A percentile compares a stretch with the other conserved stretches of the same genome.
Evolutionary conservation across 2,113 vertebrate species (phyloP).

Genomic region (Turnix velox): DNA sequence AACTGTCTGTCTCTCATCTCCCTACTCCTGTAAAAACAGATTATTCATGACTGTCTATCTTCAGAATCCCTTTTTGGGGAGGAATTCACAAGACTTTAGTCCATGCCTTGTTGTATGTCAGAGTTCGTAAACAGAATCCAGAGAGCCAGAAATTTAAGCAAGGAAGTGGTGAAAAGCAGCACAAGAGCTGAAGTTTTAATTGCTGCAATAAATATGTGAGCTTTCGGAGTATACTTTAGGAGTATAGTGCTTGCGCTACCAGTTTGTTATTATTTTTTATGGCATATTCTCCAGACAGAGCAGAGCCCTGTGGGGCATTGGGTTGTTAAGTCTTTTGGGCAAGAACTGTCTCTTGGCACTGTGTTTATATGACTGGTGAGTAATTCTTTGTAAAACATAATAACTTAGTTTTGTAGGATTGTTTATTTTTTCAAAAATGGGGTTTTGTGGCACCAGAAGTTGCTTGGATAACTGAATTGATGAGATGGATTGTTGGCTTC

Average conservation of each 20-base stretch:
- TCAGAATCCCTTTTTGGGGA: neutral
- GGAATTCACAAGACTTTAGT: neutral
- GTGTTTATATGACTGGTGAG: neutral
- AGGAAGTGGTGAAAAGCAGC: neutral
- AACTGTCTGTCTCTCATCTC: neutral
- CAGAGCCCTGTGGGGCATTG: neutral
- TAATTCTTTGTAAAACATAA: slow-evolving; percentile 7
- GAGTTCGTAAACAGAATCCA: neutral
- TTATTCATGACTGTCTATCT: neutral
- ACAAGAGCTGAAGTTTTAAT: slow-evolving; percentile 36
- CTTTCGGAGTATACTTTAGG: neutral
- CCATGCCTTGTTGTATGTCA: neutral
- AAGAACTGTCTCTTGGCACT: neutral
- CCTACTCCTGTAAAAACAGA: neutral
- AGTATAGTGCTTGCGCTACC: neutral
- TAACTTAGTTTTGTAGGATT: slow-evolving; percentile 9
- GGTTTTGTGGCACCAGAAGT: neutral
- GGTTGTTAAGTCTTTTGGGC: slow-evolving; percentile 32
- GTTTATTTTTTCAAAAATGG: neutral
- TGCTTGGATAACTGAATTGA: neutral
- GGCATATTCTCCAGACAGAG: neutral
- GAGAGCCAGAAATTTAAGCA: neutral
- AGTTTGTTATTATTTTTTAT: slow-evolving; percentile 48
- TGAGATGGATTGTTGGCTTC: neutral
- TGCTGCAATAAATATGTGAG: slow-evolving; percentile 12